Conservation (phyloP, 2,113 vertebrate genomes). For the Chroicocephalus ridibundus region DNA sequence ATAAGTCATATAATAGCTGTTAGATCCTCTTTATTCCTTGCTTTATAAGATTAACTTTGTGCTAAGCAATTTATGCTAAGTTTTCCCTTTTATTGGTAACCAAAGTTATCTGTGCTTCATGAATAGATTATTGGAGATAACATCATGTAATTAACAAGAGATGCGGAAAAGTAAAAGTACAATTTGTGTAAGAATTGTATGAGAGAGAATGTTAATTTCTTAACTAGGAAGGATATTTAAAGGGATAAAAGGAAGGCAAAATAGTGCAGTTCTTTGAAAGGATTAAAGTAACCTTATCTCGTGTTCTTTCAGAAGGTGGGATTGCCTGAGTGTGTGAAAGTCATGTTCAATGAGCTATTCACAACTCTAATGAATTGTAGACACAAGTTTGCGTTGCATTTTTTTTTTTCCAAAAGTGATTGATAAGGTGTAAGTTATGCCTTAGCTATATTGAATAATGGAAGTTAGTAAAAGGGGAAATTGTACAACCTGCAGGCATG, state of each 20-base stretch:
- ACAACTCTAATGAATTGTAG: slow-evolving; percentile 50
- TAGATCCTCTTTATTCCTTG: slow-evolving; percentile 82
- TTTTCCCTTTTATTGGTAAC: slow-evolving; percentile 76
- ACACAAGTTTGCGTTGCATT: not conserved
- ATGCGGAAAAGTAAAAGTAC: slow-evolving; percentile 82
- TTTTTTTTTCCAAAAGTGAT: slow-evolving; percentile 41
- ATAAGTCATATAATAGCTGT: slow-evolving; percentile 85
- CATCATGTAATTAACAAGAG: slow-evolving; percentile 96
- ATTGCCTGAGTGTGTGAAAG: slow-evolving; percentile 61
- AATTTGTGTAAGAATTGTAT: slow-evolving; percentile 87
- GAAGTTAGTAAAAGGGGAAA: not conserved
- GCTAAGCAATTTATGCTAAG: slow-evolving; percentile 91
- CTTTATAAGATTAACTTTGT: slow-evolving; percentile 92
- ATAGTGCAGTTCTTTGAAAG: slow-evolving; percentile 82
- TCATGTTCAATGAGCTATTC: slow-evolving; percentile 69
- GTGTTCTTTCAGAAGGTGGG: slow-evolving; percentile 77
- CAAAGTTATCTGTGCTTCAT: slow-evolving; percentile 82
- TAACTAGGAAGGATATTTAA: slow-evolving; percentile 87
- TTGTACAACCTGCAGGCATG: not conserved
- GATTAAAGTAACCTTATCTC: slow-evolving; percentile 90
- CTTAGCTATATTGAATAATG: not conserved
- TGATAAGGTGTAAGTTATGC: not conserved
- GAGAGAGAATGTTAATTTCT: slow-evolving; percentile 91
- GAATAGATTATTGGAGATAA: slow-evolving; percentile 95
- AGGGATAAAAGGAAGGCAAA: slow-evolving; percentile 86